Evolutionary conservation across 92 coral and sea anemone species (phyloP).

Genomic region (Virgularia gustaviana): DNA sequence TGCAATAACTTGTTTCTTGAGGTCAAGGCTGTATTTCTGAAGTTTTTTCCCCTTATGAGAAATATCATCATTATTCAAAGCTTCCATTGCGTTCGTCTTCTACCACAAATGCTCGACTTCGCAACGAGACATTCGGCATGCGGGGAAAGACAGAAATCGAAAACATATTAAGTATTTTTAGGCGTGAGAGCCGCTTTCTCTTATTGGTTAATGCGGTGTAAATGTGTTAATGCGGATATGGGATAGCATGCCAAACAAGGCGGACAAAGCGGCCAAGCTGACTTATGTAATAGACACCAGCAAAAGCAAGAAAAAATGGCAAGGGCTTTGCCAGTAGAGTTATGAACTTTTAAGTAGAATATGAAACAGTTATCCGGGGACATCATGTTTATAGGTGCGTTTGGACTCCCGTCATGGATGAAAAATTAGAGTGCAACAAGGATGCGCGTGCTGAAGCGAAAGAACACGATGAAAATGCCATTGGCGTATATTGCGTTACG

Average conservation of each 20-base stretch:
- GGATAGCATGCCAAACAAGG: constrained; percentile 3
- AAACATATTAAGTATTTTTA: neutral
- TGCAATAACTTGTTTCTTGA: constrained; percentile 68
- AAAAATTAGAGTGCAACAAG: constrained; percentile 38
- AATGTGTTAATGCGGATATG: constrained; percentile 21
- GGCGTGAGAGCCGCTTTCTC: constrained; percentile 6
- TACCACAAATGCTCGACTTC: constrained; percentile 9
- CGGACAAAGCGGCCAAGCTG: constrained; percentile 42
- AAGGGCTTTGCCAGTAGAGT: constrained; percentile 52
- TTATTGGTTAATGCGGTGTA: neutral
- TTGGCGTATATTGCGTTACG: constrained; percentile 27
- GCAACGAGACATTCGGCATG: constrained; percentile 7
- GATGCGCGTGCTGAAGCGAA: constrained; percentile 40
- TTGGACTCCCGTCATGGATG: constrained; percentile 43
- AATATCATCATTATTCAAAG: constrained; percentile 35
- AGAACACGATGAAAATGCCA: constrained; percentile 40
- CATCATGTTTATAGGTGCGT: constrained; percentile 37
- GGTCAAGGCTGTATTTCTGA: constrained; percentile 43
- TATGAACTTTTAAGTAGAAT: constrained; percentile 42
- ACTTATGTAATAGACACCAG: constrained; percentile 35
- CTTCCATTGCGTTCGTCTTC: constrained; percentile 30
- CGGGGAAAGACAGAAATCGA: neutral
- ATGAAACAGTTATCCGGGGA: constrained; percentile 37
- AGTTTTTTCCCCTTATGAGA: constrained; percentile 30
- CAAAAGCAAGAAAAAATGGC: constrained; percentile 45